phyloP scores from a whole-genome alignment of 2,888 invertebrate species.

The Polylopha cassiicola region DNA sequence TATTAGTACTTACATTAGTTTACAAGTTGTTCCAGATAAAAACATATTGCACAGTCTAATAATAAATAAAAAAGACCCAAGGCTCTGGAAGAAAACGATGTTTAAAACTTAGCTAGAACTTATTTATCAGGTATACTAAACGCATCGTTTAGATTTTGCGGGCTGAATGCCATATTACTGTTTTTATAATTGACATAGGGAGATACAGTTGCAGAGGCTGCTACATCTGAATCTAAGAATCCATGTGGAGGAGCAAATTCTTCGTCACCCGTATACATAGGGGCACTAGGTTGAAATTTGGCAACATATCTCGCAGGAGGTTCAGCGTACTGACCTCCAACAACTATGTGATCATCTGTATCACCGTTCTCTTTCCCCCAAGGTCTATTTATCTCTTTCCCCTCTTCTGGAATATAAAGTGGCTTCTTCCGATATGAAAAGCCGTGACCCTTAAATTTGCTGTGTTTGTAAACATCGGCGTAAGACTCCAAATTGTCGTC shows the following conservation, averaged over 20 bases:
- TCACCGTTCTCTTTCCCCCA: constrained; percentile 36
- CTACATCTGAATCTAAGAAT: constrained; percentile 37
- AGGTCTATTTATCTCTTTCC: constrained; percentile 31
- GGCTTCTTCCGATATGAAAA: constrained; percentile 34
- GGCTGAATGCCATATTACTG: constrained; percentile 68
- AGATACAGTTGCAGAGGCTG: constrained; percentile 47
- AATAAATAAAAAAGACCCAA: neutral
- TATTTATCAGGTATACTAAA: constrained; percentile 62
- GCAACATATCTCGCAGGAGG: constrained; percentile 56
- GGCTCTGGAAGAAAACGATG: constrained; percentile 2
- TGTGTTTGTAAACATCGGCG: constrained; percentile 34
- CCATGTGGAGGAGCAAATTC: constrained; percentile 34
- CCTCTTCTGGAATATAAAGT: constrained; percentile 33
- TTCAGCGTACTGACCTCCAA: constrained; percentile 65
- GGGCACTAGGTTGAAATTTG: constrained; percentile 38
- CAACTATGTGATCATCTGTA: constrained; percentile 37
- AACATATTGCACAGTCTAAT: too few species aligned
- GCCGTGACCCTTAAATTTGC: constrained; percentile 27
- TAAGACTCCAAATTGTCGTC: constrained; percentile 33
- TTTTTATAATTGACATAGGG: constrained; percentile 66
- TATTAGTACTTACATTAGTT: too few species aligned
- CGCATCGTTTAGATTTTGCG: constrained; percentile 68
- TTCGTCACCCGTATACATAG: constrained; percentile 36
- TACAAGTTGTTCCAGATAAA: too few species aligned
- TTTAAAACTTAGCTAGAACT: constrained; percentile 1